A percentile compares a stretch with the other conserved stretches of the same genome.
phyloP scores from a whole-genome alignment of 2,888 invertebrate species.

The Aspidapion aeneum region DNA sequence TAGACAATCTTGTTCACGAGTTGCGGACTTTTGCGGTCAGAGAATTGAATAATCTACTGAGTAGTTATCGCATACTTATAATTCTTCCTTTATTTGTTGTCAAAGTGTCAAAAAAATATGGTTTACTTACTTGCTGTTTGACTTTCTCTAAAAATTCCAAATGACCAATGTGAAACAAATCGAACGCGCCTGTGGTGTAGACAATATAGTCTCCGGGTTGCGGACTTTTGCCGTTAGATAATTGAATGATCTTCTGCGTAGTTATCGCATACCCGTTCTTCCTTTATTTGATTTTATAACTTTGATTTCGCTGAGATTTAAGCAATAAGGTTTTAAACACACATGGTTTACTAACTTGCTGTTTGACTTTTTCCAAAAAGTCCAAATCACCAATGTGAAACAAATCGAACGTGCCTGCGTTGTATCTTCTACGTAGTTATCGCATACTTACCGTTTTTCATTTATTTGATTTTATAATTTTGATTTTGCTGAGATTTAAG shows the following conservation, averaged over 20 bases:
- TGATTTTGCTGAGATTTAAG: too few species aligned
- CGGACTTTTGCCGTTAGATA: slow-evolving; percentile 84
- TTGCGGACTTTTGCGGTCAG: slow-evolving; percentile 80
- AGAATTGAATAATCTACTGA: slow-evolving; percentile 77
- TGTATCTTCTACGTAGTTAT: too few species aligned
- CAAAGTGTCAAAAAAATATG: background rate
- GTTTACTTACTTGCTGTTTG: slow-evolving; percentile 48
- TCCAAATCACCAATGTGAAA: slow-evolving; percentile 98
- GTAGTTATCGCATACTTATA: slow-evolving; percentile 59
- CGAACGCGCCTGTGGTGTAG: slow-evolving; percentile 97
- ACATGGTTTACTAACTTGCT: slow-evolving; percentile 41
- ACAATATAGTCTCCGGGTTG: slow-evolving; percentile 76
- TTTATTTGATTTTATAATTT: background rate
- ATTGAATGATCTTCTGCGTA: slow-evolving; percentile 73
- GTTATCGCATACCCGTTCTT: slow-evolving; percentile 96
- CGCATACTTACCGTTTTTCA: background rate
- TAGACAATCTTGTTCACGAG: slow-evolving; percentile 81
- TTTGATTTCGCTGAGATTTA: too few species aligned
- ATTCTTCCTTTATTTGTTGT: background rate
- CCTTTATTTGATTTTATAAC: too few species aligned
- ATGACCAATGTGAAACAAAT: slow-evolving; percentile 97
- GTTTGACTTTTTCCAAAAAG: slow-evolving; percentile 87
- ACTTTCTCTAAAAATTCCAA: slow-evolving; percentile 94
- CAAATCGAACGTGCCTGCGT: slow-evolving; percentile 96
- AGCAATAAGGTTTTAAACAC: too few species aligned